These are phyloP conservation scores for Atta colombica DNA, from an alignment of 1,140 invertebrate species.

Conservation along the genomic window DNA sequence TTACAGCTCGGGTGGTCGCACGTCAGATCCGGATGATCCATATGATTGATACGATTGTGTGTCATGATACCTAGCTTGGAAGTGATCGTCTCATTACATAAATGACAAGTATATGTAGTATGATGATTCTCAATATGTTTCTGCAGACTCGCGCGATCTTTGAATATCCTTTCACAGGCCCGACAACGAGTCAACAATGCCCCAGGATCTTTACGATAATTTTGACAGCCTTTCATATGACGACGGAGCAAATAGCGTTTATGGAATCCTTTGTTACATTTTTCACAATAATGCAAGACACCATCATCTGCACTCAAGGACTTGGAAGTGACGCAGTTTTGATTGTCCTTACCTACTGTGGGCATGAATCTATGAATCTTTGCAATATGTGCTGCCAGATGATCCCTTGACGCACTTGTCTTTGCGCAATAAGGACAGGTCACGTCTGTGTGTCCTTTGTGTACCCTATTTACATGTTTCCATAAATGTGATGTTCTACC, in stretches of 20 bases:
- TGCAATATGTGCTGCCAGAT: slow-evolving; percentile 88
- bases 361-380: slow-evolving; percentile 87
- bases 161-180: slow-evolving; percentile 88
- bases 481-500: slow-evolving; percentile 89
- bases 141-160: slow-evolving; percentile 87
- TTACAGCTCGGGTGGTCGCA: slow-evolving; percentile 85
- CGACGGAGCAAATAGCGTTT: slow-evolving; percentile 87
- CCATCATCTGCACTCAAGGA: slow-evolving; percentile 83
- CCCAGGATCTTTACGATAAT: slow-evolving; percentile 86
- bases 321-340: slow-evolving; percentile 59
- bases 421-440: slow-evolving; percentile 88
- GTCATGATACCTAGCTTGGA: slow-evolving; percentile 88
- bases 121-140: slow-evolving; percentile 88
- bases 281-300: slow-evolving; percentile 86
- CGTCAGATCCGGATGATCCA: slow-evolving; percentile 87
- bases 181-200: slow-evolving; percentile 87
- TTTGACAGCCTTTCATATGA: slow-evolving; percentile 88
- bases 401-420: slow-evolving; percentile 88
- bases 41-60: slow-evolving; percentile 88
- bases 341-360: slow-evolving; percentile 77
- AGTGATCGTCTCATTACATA: slow-evolving; percentile 87
- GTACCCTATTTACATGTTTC: slow-evolving; percentile 89
- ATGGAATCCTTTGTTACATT: slow-evolving; percentile 87
- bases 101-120: slow-evolving; percentile 87
- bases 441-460: slow-evolving; percentile 88